Evolutionary conservation across 2,113 vertebrate species (phyloP).

Genomic region (Neomonachus schauinslandi): DNA sequence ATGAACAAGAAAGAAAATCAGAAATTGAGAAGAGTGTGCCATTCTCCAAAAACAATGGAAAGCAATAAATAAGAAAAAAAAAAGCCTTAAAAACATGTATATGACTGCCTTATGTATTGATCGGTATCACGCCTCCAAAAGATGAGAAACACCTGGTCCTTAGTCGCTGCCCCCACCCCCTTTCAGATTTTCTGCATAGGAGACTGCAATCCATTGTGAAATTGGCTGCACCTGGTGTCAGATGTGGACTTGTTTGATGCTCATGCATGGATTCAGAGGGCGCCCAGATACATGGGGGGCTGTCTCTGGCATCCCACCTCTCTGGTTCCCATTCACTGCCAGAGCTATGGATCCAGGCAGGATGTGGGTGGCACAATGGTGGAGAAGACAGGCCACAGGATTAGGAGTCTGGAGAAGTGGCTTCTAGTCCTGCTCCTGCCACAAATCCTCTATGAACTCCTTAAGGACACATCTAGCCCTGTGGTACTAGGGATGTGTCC

Average conservation of each 20-base stretch:
- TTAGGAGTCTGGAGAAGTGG: not conserved
- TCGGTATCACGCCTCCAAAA: not conserved
- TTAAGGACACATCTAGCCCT: not conserved
- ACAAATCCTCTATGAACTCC: not conserved
- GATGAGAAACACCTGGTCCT: not conserved
- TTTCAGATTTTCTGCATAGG: not conserved
- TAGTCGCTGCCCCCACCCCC: fast-evolving
- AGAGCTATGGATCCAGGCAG: fast-evolving
- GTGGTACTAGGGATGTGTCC: not conserved
- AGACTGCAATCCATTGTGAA: fast-evolving
- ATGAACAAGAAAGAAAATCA: constrained; percentile 10
- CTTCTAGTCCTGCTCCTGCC: not conserved
- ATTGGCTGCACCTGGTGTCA: not conserved
- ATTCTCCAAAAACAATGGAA: not conserved
- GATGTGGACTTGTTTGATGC: not conserved
- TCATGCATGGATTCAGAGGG: too few relatives aligned
- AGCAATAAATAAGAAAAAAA: not conserved
- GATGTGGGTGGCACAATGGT: not conserved
- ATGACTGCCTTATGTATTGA: not conserved
- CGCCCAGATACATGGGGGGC: too few relatives aligned
- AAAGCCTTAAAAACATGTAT: not conserved
- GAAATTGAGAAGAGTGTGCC: not conserved
- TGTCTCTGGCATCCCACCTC: not conserved
- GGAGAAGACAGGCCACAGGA: not conserved
- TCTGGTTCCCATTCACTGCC: not conserved